Percentiles rank a stretch among this genome's conserved stretches.
These are phyloP conservation scores for Siniperca knerii DNA, from an alignment of 2,113 vertebrate species.

Conservation along the genomic window DNA sequence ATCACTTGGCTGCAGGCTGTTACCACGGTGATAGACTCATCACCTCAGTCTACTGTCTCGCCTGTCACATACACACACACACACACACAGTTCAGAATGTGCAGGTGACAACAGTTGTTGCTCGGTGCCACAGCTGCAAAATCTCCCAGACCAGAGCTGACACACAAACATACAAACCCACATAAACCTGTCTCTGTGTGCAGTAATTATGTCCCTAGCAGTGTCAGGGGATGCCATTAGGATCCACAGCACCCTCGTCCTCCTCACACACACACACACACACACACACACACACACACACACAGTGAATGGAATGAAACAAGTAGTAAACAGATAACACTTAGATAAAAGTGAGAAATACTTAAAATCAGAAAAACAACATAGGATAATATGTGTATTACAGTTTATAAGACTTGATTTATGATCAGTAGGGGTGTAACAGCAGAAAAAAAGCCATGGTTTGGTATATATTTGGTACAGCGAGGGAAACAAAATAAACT, in stretches of 20 bases:
- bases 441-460: not conserved
- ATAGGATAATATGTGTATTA: not conserved
- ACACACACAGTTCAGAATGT: constrained; percentile 15
- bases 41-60: constrained; percentile 44
- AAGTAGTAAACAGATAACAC: not conserved
- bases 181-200: not conserved
- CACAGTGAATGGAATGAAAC: not conserved
- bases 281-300: constrained; percentile 2
- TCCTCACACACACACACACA: not conserved
- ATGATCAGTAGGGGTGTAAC: not conserved
- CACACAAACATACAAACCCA: not conserved
- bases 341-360: not conserved
- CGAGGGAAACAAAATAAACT: not conserved
- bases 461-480: not conserved
- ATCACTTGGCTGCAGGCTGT: constrained; percentile 63
- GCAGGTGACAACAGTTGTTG: constrained; percentile 61
- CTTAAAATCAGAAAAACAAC: not conserved
- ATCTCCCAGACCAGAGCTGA: constrained; percentile 7
- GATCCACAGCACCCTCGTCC: constrained; percentile 20
- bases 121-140: constrained; percentile 52
- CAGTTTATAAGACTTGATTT: too few relatives aligned
- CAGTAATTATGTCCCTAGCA: constrained; percentile 46
- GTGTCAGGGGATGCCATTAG: constrained; percentile 71
- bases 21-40: constrained; percentile 69
- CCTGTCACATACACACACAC: not conserved